Conservation (phyloP, 2,888 invertebrate species). For the Orthonevra nobilis region DNA sequence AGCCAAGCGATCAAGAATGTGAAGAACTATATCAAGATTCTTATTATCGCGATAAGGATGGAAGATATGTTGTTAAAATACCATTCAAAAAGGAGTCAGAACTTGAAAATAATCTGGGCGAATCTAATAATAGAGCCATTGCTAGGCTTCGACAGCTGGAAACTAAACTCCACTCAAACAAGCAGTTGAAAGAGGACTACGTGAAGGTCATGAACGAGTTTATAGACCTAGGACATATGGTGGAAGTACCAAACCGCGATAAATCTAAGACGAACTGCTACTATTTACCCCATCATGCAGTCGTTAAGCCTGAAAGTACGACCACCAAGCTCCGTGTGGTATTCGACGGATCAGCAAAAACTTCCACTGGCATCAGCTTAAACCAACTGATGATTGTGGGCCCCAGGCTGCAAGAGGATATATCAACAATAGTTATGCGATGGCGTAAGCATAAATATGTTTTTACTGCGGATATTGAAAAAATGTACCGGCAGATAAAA, state of each 20-base stretch:
- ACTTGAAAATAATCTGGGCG: not conserved
- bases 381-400: conserved; percentile 2
- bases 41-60: not conserved
- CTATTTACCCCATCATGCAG: conserved; percentile 26
- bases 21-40: not conserved
- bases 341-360: conserved; percentile 3
- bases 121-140: not conserved
- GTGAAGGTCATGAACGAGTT: not conserved
- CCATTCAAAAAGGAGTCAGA: no score
- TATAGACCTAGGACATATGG: no score
- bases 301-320: no score
- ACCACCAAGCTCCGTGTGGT: no score
- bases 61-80: no score
- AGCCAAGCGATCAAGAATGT: not conserved
- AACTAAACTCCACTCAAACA: not conserved
- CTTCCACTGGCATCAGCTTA: not conserved
- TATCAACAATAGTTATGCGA: conserved; percentile 17
- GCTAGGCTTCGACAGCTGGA: conserved; percentile 11
- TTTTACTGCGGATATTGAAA: conserved; percentile 34
- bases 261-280: not conserved
- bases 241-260: not conserved
- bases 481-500: conserved; percentile 51
- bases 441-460: conserved; percentile 23
- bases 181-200: not conserved
- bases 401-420: conserved; percentile 23